Percentiles rank a stretch among this genome's conserved stretches.
phyloP scores from a whole-genome alignment of 2,797 vertebrate species.

The Selene dorsalis region DNA sequence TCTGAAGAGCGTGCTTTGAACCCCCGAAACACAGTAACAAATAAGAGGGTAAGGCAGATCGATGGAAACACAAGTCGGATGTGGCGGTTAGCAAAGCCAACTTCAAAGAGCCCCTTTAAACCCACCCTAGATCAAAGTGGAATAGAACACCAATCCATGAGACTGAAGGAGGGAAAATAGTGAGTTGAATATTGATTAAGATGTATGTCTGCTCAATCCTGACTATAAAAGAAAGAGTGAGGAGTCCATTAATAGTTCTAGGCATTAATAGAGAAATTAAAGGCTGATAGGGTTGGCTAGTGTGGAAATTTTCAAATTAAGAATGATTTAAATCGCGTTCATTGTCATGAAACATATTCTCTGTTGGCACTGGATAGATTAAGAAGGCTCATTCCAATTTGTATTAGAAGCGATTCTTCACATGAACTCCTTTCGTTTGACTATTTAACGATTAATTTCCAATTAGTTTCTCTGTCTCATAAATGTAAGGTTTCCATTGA shows the following conservation, averaged over 20 bases:
- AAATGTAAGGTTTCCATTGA: conserved; percentile 25
- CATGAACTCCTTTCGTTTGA: conserved; percentile 41
- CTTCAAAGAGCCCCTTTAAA: conserved; percentile 86
- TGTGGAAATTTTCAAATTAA: conserved; percentile 63
- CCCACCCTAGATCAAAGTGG: conserved; percentile 83
- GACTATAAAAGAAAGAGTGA: conserved; percentile 68
- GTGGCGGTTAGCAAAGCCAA: conserved; percentile 83
- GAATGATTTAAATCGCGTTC: conserved; percentile 63
- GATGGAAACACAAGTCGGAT: conserved; percentile 85
- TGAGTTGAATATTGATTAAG: conserved; percentile 84
- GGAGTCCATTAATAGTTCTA: conserved; percentile 71
- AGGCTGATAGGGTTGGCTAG: conserved; percentile 46
- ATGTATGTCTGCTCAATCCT: conserved; percentile 70
- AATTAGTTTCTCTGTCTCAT: conserved; percentile 42
- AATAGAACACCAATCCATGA: conserved; percentile 81
- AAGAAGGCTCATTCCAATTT: conserved; percentile 52
- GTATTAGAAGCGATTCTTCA: conserved; percentile 41
- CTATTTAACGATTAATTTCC: conserved; percentile 54
- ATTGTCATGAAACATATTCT: conserved; percentile 65
- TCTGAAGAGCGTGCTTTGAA: conserved; percentile 81
- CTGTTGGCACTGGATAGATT: conserved; percentile 39
- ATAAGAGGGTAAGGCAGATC: conserved; percentile 81
- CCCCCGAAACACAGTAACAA: conserved; percentile 79
- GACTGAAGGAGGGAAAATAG: conserved; percentile 75
- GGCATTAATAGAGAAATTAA: conserved; percentile 69